These are phyloP conservation scores for Autographa pulchrina DNA, from an alignment of 2,888 invertebrate genomes.

Conservation along the genomic window DNA sequence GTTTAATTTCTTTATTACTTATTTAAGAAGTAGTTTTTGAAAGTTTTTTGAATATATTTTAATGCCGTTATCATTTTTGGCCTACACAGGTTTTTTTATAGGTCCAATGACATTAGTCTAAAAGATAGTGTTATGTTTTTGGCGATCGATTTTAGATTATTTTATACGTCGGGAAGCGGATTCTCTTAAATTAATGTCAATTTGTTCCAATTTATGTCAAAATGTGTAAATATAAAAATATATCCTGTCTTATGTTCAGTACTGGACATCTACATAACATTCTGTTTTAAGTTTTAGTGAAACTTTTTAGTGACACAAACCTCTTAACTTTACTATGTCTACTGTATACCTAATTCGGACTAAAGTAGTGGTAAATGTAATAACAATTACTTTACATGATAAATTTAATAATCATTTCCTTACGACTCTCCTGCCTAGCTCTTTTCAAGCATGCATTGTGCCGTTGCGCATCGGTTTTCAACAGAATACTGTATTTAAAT, in stretches of 20 bases:
- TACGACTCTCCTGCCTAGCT: too few relatives aligned
- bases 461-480: too few relatives aligned
- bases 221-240: neutral
- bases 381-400: too few relatives aligned
- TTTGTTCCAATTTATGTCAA: neutral
- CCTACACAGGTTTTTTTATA: slow-evolving; percentile 8
- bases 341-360: too few relatives aligned
- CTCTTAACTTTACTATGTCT: too few relatives aligned
- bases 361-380: too few relatives aligned
- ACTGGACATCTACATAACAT: neutral
- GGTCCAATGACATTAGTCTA: neutral
- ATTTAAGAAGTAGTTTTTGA: slow-evolving; percentile 21
- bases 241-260: neutral
- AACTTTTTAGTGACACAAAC: neutral
- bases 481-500: too few relatives aligned
- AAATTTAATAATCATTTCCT: too few relatives aligned
- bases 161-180: too few relatives aligned
- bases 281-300: neutral
- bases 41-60: slow-evolving; percentile 27
- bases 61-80: neutral
- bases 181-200: neutral
- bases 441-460: too few relatives aligned
- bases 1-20: neutral
- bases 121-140: neutral
- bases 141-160: slow-evolving; percentile 5